These are phyloP conservation scores for Barypeithes pellucidus DNA, from an alignment of 2,888 invertebrate species.

Conservation along the genomic window DNA sequence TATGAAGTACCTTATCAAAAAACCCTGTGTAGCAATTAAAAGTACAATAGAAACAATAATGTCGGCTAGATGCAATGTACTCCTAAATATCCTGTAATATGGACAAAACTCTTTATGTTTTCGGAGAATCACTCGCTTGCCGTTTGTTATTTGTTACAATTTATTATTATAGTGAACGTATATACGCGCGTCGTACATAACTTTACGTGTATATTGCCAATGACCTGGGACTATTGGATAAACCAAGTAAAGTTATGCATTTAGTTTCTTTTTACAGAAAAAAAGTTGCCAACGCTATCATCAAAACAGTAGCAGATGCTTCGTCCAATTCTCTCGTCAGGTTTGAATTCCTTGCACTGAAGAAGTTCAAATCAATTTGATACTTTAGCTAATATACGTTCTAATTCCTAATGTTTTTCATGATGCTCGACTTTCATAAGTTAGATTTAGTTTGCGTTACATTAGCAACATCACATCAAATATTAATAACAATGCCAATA, in stretches of 20 bases:
- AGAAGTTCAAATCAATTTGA: constrained; percentile 18
- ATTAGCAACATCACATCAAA: no score
- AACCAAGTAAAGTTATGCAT: constrained; percentile 48
- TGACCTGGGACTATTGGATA: constrained; percentile 54
- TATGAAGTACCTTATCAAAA: no score
- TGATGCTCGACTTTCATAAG: constrained; percentile 1
- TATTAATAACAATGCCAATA: no score
- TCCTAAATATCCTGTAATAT: background rate
- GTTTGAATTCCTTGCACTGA: constrained; percentile 14
- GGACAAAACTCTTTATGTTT: background rate
- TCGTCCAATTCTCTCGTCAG: constrained; percentile 1
- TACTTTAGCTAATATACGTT: constrained; percentile 19
- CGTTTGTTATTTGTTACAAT: constrained; percentile 59
- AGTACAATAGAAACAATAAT: no score
- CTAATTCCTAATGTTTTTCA: constrained; percentile 27
- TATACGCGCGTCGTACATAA: constrained; percentile 50
- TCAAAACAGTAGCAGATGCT: constrained; percentile 38
- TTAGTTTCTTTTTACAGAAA: constrained; percentile 40
- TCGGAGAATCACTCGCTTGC: constrained; percentile 40
- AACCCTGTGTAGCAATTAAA: no score
- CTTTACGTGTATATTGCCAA: constrained; percentile 53
- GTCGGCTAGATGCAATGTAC: no score
- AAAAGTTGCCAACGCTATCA: constrained; percentile 32
- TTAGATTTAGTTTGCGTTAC: constrained; percentile 2
- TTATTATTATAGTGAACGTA: constrained; percentile 57